A percentile compares a stretch with the other conserved stretches of the same genome.
Conservation (phyloP, 2,113 vertebrate genomes). For the Mola mola region DNA sequence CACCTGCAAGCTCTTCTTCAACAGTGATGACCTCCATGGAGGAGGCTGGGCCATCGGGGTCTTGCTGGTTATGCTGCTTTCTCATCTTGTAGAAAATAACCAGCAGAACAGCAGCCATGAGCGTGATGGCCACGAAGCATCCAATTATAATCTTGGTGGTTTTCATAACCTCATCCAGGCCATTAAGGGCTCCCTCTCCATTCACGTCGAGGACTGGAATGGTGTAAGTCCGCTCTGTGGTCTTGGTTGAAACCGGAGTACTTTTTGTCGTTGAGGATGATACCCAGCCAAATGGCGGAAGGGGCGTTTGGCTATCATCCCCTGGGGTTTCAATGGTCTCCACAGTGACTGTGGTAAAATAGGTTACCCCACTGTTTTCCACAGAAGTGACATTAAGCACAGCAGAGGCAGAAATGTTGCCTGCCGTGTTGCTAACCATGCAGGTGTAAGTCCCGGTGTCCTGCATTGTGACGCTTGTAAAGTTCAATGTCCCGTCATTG, state of each 20-base stretch:
- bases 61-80: conserved; percentile 97
- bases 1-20: conserved; percentile 94
- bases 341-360: conserved; percentile 97
- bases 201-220: conserved; percentile 90
- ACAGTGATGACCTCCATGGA: conserved; percentile 98
- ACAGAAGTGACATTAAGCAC: conserved; percentile 94
- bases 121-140: conserved; percentile 97
- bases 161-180: conserved; percentile 85
- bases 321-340: conserved; percentile 93
- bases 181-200: conserved; percentile 71
- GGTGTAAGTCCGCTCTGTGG: conserved; percentile 92
- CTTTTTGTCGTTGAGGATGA: conserved; percentile 93
- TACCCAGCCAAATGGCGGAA: conserved; percentile 91
- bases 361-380: conserved; percentile 91
- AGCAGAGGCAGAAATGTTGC: conserved; percentile 96
- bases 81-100: conserved; percentile 99
- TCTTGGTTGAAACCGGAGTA: conserved; percentile 84
- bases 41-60: conserved; percentile 92
- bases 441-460: conserved; percentile 98
- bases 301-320: conserved; percentile 90
- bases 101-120: conserved; percentile 97
- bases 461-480: conserved; percentile 93
- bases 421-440: conserved; percentile 96
- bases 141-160: conserved; percentile 86
- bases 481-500: conserved; percentile 95